Evolutionary conservation across 2,113 vertebrate species (phyloP).

Genomic region (Cavia porcellus): DNA sequence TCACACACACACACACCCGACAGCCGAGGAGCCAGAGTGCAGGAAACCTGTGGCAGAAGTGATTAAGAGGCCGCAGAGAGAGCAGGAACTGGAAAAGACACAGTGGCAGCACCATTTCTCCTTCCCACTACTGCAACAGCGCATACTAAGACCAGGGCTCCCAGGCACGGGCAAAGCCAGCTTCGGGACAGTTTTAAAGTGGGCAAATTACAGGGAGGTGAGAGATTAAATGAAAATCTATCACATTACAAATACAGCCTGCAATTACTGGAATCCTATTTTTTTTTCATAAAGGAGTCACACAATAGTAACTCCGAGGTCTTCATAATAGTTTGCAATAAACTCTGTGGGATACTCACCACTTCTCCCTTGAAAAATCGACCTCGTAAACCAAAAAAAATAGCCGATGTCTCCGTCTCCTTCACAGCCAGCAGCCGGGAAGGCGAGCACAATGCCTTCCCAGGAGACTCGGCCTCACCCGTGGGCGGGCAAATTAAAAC

Average conservation of each 20-base stretch:
- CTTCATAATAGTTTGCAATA: conserved; percentile 75
- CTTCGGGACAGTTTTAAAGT: conserved; percentile 73
- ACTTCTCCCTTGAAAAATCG: conserved; percentile 67
- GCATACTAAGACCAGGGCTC: conserved; percentile 36
- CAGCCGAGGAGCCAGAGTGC: not conserved
- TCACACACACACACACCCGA: rapidly evolving
- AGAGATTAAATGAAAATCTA: conserved; percentile 76
- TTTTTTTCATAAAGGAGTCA: conserved; percentile 74
- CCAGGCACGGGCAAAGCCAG: conserved; percentile 12
- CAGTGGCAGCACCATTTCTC: not conserved
- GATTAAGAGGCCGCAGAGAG: not conserved
- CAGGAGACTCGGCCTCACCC: not conserved
- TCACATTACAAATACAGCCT: conserved; percentile 71
- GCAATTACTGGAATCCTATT: conserved; percentile 54
- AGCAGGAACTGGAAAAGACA: not conserved
- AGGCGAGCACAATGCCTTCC: not conserved
- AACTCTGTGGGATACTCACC: conserved; percentile 73
- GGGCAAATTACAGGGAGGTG: conserved; percentile 72
- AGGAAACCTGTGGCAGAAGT: not conserved
- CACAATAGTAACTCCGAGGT: conserved; percentile 62
- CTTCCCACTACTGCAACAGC: not conserved
- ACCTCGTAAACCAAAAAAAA: conserved; percentile 74
- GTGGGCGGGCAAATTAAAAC: conserved; percentile 34
- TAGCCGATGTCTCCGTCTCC: conserved; percentile 29
- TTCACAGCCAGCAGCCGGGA: not conserved